Base-by-base conservation (phyloP, 2,113 vertebrate genomes). In the Gorsachius goisagi region DNA sequence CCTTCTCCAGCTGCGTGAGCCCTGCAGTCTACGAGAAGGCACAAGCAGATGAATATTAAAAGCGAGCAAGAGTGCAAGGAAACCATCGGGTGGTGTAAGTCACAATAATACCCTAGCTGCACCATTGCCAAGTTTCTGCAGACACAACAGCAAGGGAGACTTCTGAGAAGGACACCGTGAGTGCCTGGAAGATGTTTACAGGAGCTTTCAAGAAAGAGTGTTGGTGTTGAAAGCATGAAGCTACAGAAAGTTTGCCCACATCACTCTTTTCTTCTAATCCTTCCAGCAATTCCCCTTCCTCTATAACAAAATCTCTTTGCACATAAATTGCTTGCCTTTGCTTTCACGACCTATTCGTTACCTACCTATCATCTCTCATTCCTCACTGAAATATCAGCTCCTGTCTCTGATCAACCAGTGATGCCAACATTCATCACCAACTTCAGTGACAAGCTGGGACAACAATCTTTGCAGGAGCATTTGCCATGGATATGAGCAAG, bases 381-480 rank as follows among this genome's bases (percentile, higher is more conserved):
- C 89, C 93, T 97, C 89, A 85, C 89, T 52, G 80, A 94, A 96
- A 79, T 96, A 96, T 41, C 95, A 95, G 64, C 68, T 92, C 69
- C 93, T 87, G 80, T 77, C 79, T 97, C 93, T 79, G 80, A 96
- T 96, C 89, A 84, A 82, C 60, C 69, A 91, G 56, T 37, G 69
- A 87, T 96, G 96, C 96, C 96, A 97, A 81, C 89, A 91, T 91
- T 89, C 96, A 94, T 96, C 94, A 95, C 84, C 66, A 94, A 78
- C 91, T 93, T 90, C 84, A 85, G 91, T 87, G 94, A 95, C 89
- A 96, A 94, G 84, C 93, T 91, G 89, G 95, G 93, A 97, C 93
- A 96, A 95, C 91, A 96, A 93, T 89, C 89, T 89, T 94, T 95
- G 89, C 89, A 94, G 87, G 55, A 96, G 84, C 74, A 76, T 89